Base-by-base conservation (phyloP, 2,113 vertebrate species). In the Callospermophilus lateralis region DNA sequence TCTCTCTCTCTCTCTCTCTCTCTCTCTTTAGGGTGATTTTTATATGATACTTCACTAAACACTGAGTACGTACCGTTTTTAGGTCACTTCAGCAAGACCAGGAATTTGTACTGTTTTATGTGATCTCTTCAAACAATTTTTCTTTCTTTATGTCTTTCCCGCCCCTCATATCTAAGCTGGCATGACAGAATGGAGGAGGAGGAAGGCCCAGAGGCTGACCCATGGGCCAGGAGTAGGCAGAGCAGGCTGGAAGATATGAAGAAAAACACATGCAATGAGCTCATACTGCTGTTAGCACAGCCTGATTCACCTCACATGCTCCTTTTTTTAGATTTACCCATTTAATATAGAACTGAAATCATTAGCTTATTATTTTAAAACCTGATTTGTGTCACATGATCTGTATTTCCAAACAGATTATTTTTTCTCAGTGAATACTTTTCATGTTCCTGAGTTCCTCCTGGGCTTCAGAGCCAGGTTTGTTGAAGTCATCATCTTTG, bases 1-100 rank as follows among this genome's bases (percentile, higher is more conserved):
- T 34, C 6, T 28, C 70, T 72, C 77, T 67, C 19, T 74, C 65
- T 80, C 45, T 45, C 7, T 61, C 2, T 34, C 2, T 16, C 12
- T 67, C 16, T 80, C 76, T 88, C 17, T 28, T 34, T 83, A 39
- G 74, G 37, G 39, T 93, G 51, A 74, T 90, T 89, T 45, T 90
- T 90, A 63, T 76, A 30, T 90, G 73, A 32, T 51, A 19, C 26
- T 95, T 84, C 61, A 76, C 94, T 92, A 84, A 84, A 76, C 20
- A 8, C 9, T 73, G 72, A 55, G 2, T 22, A 8, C 76, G 15
- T 37, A 15, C 79, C 24, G 8, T 79, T 74, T 22, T 70, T 34
- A 30, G 78, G 26, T 58, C 32, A 34, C 8, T 53, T 80, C 61
- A 90, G 28, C 63, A 84, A 96, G 86, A 73, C 28, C 67, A 22